Evolutionary conservation across 2,888 invertebrate species (phyloP), one percentile per base, ranked within the genome.

Genomic region (Spatulosminthurus flaviceps): DNA sequence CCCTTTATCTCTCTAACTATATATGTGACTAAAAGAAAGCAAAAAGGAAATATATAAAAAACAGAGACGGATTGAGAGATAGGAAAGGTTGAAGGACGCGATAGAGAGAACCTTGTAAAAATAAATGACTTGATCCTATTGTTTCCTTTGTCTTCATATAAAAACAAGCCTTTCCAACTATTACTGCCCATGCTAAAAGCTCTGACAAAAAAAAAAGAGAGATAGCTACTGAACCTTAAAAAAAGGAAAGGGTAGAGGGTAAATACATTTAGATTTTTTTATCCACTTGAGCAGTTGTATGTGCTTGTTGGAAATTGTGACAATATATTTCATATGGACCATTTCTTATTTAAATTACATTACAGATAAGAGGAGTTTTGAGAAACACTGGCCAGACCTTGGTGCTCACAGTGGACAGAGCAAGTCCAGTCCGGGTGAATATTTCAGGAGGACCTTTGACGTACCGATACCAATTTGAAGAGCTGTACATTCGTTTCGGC

Each of bases 401-500:
- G 83, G 94, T 96, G 84, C 95, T 97, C 89, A 92, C 94, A 75
- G 93, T 96, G 81, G 95, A 96, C 88, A 95, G 94, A 87, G 95
- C 95, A 87, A 93, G 94, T 72, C 94, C 94, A 86, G 94, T 97
- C 82, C 94, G 94, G 86, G 94, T 98, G 82, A 97, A 97, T 90
- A 96, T 99, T 87, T 95, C 95, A 70, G 74, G 70, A 7, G 98
- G 98, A 0, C 98, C 98, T 0, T 91, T 98, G 76, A 95, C 97
- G 83, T 98, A 98, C 89, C 91, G 94, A 84, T 98, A 97, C 89
- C 95, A 95, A 88, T 95, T 97, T 86, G 95, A 95, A 87, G 96
- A 97, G 89, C 94, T 97, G 87, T 96, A 96, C 90, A 94, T 97
- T 87, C 97, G 97, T 89, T 97, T 96, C 87, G 97, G 97, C 42